These are phyloP conservation scores for Labroides dimidiatus DNA, from an alignment of 2,797 vertebrate genomes.

Conservation along the genomic window DNA sequence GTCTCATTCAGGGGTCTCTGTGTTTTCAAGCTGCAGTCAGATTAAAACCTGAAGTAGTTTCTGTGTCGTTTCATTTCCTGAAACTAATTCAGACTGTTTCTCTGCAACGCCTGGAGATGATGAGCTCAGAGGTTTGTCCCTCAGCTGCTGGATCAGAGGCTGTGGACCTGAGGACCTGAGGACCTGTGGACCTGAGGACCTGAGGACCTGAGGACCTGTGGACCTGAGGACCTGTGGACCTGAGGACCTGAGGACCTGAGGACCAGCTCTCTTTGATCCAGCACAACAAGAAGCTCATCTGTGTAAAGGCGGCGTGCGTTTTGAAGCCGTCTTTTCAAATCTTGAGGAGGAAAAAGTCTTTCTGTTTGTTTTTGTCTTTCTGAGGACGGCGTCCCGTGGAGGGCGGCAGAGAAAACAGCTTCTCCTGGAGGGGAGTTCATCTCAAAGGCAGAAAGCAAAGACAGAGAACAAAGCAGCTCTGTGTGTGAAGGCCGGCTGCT, in stretches of 20 bases:
- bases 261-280: constrained; percentile 60
- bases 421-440: constrained; percentile 52
- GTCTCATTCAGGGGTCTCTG: background rate
- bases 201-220: constrained; percentile 42
- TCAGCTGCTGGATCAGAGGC: no score
- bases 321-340: constrained; percentile 38
- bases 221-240: constrained; percentile 39
- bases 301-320: constrained; percentile 33
- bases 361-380: constrained; percentile 37
- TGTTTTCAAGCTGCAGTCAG: no score
- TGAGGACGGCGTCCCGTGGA: constrained; percentile 47
- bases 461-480: constrained; percentile 63
- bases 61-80: no score
- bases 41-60: no score
- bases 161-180: constrained; percentile 31
- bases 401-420: constrained; percentile 42
- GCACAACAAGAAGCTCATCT: constrained; percentile 48
- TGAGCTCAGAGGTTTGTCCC: no score
- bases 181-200: constrained; percentile 10
- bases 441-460: constrained; percentile 54
- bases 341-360: constrained; percentile 43
- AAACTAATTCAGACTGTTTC: no score
- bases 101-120: no score
- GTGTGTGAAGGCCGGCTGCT: constrained; percentile 30
- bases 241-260: constrained; percentile 33